Evolutionary conservation across 2,113 vertebrate genomes (phyloP), one percentile per base, ranked within the genome.

Genomic region (Potamarius usumacintae): DNA sequence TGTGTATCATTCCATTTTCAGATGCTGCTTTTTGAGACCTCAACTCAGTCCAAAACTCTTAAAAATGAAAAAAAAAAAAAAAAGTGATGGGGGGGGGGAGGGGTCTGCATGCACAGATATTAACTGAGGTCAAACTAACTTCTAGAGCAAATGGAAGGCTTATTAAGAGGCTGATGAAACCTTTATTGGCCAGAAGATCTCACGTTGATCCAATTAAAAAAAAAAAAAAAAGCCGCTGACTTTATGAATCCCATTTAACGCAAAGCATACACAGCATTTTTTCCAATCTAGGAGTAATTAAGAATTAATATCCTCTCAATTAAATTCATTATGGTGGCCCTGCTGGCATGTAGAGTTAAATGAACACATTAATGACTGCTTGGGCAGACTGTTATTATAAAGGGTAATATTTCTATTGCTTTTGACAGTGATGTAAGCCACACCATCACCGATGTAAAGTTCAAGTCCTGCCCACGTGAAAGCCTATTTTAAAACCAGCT

Each of bases 401-500:
- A 67, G 60, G 86, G 71, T 84, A 27, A 55, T 76, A 65, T 65
- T 89, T 80, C 82, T 89, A 72, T 71, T 76, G 10, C 53, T 42
- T 86, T 89, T 89, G 72, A 84, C 62, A 91, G 65, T 79, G 90
- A 88, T 77, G 30, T 82, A 52, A 30, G 84, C 72, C 79, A 84
- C 85, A 92, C 91, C 91, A 92, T 92, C 85, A 88, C 90, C 60
- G 83, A 88, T 83, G 80, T 90, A 91, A 93, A 94, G 94, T 94
- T 95, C 93, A 93, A 94, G 94, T 94, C 92, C 89, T 91, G 89
- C 94, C 94, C 92, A 94, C 95, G 92, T 92, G 88, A 89, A 94
- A 92, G 71, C 94, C 92, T 94, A 94, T 95, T 96, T 95, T 93
- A 93, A 94, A 94, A 94, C 93, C 94, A 92, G 93, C 94, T 95